These are phyloP conservation scores for Phania funesta DNA, from an alignment of 2,888 invertebrate species.

Conservation along the genomic window DNA sequence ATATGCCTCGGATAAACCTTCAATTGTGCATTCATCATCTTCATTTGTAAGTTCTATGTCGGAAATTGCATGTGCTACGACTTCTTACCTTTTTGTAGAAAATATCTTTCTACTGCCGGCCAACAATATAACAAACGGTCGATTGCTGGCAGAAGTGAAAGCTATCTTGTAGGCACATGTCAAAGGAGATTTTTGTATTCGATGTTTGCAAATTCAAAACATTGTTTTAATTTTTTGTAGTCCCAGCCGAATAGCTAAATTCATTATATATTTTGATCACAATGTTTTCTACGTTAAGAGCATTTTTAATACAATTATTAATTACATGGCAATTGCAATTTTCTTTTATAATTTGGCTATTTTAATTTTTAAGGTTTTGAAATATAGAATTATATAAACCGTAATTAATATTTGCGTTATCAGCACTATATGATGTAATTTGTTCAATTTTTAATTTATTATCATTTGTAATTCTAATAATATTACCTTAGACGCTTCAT, in stretches of 20 bases:
- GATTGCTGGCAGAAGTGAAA: neutral
- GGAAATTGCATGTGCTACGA: constrained; percentile 13
- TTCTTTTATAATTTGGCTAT: constrained; percentile 36
- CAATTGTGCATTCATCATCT: too few species aligned
- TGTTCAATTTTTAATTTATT: constrained; percentile 24
- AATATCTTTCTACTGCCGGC: constrained; percentile 4
- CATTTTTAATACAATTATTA: too few species aligned
- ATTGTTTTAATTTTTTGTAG: too few species aligned
- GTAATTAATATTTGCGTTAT: constrained; percentile 51
- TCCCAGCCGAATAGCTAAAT: constrained; percentile 27
- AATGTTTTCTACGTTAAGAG: too few species aligned
- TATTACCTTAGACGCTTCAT: constrained; percentile 45
- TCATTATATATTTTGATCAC: constrained; percentile 48
- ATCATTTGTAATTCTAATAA: constrained; percentile 33
- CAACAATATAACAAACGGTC: constrained; percentile 18
- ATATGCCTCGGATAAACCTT: too few species aligned
- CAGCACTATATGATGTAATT: constrained; percentile 50
- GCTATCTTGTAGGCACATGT: too few species aligned
- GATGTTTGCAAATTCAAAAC: too few species aligned
- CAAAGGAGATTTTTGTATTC: too few species aligned
- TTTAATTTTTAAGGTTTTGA: constrained; percentile 41
- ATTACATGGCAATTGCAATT: constrained; percentile 50
- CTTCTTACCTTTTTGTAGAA: constrained; percentile 14
- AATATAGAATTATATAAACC: constrained; percentile 44
- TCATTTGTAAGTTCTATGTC: constrained; percentile 26